Evolutionary conservation across 2,797 vertebrate genomes (phyloP).

Genomic region (Pangasius macronema): DNA sequence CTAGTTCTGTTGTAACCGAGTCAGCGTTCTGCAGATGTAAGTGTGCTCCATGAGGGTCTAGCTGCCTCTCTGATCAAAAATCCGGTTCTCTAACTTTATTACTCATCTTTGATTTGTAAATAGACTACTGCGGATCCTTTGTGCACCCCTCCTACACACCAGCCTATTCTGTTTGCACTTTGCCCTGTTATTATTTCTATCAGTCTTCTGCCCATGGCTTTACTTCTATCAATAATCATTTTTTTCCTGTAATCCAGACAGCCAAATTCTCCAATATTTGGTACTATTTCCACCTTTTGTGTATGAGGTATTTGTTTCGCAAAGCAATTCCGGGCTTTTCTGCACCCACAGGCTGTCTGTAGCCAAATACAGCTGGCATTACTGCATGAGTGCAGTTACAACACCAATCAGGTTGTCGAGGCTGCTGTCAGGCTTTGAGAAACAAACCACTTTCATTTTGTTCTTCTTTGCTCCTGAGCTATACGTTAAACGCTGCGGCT

Average conservation of each 20-base stretch:
- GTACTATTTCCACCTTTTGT: conserved; percentile 19
- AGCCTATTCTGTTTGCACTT: conserved; percentile 28
- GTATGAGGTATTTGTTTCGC: conserved; percentile 1
- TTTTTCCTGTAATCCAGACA: conserved; percentile 39
- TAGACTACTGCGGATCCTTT: conserved; percentile 33
- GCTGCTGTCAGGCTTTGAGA: neutral
- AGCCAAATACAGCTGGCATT: neutral
- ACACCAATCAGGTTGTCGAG: neutral
- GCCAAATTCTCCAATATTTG: conserved; percentile 28
- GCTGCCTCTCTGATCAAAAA: conserved; percentile 20
- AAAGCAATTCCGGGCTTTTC: conserved; percentile 20
- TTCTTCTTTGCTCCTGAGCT: neutral
- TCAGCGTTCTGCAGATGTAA: conserved; percentile 7
- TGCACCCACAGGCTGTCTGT: conserved; percentile 9
- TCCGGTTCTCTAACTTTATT: conserved; percentile 30
- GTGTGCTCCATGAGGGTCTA: conserved; percentile 30
- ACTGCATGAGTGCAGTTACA: neutral
- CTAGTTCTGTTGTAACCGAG: neutral
- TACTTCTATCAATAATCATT: conserved; percentile 49
- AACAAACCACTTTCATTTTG: conserved; percentile 5
- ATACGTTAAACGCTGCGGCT: neutral
- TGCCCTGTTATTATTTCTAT: conserved; percentile 43
- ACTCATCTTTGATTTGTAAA: conserved; percentile 45
- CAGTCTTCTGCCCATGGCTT: conserved; percentile 17
- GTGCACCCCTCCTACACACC: neutral